Percentiles rank a stretch among this genome's conserved stretches.
Evolutionary conservation across 37 sponge, comb jelly and placozoan species (phyloP).

Genomic region (Petrosia ficiformis): DNA sequence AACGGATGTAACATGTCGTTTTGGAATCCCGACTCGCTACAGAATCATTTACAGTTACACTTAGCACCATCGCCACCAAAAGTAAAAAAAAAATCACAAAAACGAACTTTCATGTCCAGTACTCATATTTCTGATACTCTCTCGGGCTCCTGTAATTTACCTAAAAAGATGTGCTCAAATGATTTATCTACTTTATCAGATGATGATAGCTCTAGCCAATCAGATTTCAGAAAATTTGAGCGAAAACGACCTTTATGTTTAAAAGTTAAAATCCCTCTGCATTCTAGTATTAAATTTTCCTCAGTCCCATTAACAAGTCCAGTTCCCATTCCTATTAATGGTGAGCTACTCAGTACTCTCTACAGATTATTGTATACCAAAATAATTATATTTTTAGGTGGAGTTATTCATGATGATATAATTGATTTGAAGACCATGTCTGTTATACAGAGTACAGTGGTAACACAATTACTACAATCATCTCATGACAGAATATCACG

Average conservation of each 20-base stretch:
- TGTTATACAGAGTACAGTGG: conserved; percentile 27
- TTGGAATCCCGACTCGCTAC: conserved; percentile 44
- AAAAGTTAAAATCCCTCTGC: conserved; percentile 23
- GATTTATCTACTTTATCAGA: background rate
- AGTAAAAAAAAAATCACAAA: background rate
- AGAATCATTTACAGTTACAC: conserved; percentile 62
- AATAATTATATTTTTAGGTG: conserved; percentile 19
- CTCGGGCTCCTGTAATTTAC: background rate
- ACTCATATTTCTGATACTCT: background rate
- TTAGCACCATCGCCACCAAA: conserved; percentile 20
- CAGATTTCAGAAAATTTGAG: background rate
- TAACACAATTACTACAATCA: background rate
- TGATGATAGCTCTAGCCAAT: background rate
- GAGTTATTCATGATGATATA: conserved; percentile 34
- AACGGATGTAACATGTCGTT: conserved; percentile 75
- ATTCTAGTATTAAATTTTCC: background rate
- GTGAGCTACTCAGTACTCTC: background rate
- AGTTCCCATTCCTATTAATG: conserved; percentile 15
- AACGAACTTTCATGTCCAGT: background rate
- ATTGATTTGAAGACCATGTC: conserved; percentile 38
- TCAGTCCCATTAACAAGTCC: background rate
- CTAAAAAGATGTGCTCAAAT: no score
- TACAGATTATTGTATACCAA: background rate
- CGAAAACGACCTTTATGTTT: background rate
- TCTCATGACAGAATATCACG: background rate